Evolutionary conservation across 35 echinoderm and acorn worm genomes (phyloP), one percentile per base, ranked within the genome.

Genomic region (Heliocidaris erythrogramma): DNA sequence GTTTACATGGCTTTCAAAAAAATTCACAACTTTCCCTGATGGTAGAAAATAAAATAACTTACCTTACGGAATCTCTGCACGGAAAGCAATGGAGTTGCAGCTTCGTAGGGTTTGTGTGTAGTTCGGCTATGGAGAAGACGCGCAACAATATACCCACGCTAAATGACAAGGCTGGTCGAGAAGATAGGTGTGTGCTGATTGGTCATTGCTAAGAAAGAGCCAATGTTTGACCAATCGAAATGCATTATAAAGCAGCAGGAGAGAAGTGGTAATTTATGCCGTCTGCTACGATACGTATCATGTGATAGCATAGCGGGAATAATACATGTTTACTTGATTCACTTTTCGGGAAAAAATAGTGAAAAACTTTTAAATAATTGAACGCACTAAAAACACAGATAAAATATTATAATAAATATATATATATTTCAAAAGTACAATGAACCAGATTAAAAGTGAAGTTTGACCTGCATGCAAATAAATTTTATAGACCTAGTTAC

Each of bases 191-290:
- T 30, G 10, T 78, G 60, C 84, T 96, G 90, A 96, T 97, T 97
- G 97, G 97, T 93, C 95, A 96, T 50, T 95, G 95, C 87, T 86
- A 95, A 97, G 89, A 95, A 94, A n/a, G 95, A 92, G 95, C 94
- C 60, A 97, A 97, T 91, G 49, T 97, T 97, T 95, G 92, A 65
- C 97, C 97, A 97, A 97, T 97, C 71, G 84, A 13, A 48, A 92
- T 59, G 48, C 49, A 92, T 92, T 92, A 92, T 59, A 95, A 96
- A 93, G 31, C 85, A 84, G 31, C 56, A 94, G 35, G 69, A 24
- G 48, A 35, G 86, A 96, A 7, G 93, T n/a, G 48, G 91, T 92
- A 92, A 92, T 92, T 92, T 92, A 92, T 92, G 91, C 91, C 49
- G 91, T 92, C 91, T 92, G 91, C 91, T 92, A 92, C 91, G 50